Evolutionary conservation across 2,797 vertebrate species (phyloP), one percentile per base, ranked within the genome.

Genomic region (Glyptemys insculpta): DNA sequence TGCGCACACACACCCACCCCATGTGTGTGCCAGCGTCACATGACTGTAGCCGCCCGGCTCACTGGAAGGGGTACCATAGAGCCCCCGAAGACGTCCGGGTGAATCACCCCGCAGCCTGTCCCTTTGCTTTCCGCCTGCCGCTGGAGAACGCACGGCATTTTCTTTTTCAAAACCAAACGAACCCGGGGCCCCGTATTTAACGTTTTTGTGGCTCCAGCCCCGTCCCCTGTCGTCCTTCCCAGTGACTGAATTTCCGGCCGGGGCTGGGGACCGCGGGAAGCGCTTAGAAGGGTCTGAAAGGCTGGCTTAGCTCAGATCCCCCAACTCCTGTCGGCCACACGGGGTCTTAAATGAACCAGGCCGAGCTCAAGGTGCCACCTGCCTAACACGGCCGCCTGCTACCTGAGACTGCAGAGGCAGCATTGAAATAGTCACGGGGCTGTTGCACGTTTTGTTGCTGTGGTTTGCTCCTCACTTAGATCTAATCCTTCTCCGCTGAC

Each of bases 1-100:
- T 12, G 49, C 10, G 10, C 9, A 47, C 47, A 12, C 49, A 2
- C 49, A 2, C 16, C 1, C 52, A 2, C 5, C 14, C 52, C 52
- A 53, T 19, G 6, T 53, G 19, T 53, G 53, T 21, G 53, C 53
- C 53, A 21, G 19, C 8, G 29, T 59, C 57, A 14, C 27, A 31
- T 12, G 31, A 18, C 34, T 18, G 31, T 14, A 65, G 31, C 15
- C 8, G 31, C 34, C 15, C 14, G 5, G 25, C 27, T 57, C 10
- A 11, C 56, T 57, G 56, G 10, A 57, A 12, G 12, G 27, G 56
- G 56, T 27, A 29, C 56, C 56, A 29, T 5, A 57, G 56, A 5
- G 25, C 27, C 56, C 57, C 57, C 29, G 12, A 4, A n/a, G 16
- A 37, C 16, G 3, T 5, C 31, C 0, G 18, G 34, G 59, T 5